Conservation (phyloP, 1,140 invertebrate species). For the Scaptomyza hsui region DNA sequence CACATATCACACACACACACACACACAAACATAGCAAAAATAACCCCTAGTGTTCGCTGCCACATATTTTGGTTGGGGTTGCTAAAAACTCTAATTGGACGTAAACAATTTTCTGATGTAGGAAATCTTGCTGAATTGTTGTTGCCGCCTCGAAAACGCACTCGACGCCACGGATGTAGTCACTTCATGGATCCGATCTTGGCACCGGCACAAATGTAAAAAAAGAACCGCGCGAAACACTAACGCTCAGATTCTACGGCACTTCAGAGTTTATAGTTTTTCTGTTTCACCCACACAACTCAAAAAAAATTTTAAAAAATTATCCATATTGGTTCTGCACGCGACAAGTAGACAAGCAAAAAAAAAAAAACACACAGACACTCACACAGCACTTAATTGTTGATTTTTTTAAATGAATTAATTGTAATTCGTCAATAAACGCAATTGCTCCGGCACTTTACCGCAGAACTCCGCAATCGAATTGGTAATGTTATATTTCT, state of each 20-base stretch:
- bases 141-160: conserved; percentile 3
- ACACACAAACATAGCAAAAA: conserved; percentile 18
- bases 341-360: not conserved
- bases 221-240: conserved; percentile 30
- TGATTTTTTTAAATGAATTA: conserved; percentile 4
- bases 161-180: not conserved
- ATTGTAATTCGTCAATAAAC: conserved; percentile 26
- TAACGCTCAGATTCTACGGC: not conserved
- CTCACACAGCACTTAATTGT: conserved; percentile 15
- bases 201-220: conserved; percentile 1
- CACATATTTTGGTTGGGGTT: conserved; percentile 41
- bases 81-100: conserved; percentile 35
- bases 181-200: not conserved
- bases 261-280: conserved; percentile 13
- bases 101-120: conserved; percentile 18
- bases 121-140: conserved; percentile 13
- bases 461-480: conserved; percentile 46
- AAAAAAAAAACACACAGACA: conserved; percentile 6
- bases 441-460: conserved; percentile 40
- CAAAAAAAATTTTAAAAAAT: conserved; percentile 22
- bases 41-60: conserved; percentile 36
- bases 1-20: conserved; percentile 11
- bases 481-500: conserved; percentile 30
- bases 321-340: not conserved
- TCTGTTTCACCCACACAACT: conserved; percentile 11